These are phyloP conservation scores for Atrina japonica DNA, from an alignment of 2,888 invertebrate genomes.

Conservation along the genomic window DNA sequence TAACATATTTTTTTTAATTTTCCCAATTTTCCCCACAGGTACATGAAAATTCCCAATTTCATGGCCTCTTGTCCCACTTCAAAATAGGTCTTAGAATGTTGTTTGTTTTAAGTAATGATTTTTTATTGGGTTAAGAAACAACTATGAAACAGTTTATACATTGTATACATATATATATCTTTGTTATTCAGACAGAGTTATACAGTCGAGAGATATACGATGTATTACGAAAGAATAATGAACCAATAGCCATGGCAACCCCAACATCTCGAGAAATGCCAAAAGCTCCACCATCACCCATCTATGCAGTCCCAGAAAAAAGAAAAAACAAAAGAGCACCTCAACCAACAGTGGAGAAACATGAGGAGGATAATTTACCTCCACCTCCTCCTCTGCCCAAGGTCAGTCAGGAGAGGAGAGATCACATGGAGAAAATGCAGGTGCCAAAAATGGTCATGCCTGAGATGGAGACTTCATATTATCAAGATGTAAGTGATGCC, in stretches of 20 bases:
- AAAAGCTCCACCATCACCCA: slow-evolving; percentile 3
- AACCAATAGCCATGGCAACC: slow-evolving; percentile 8
- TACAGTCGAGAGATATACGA: slow-evolving; percentile 43
- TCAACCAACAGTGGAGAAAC: slow-evolving; percentile 3
- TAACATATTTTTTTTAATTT: too few relatives aligned
- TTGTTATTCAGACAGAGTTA: slow-evolving; percentile 48
- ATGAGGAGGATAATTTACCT: too few relatives aligned
- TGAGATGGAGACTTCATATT: slow-evolving; percentile 61
- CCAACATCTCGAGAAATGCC: slow-evolving; percentile 12
- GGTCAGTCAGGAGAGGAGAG: slow-evolving; percentile 63
- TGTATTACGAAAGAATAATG: slow-evolving; percentile 27
- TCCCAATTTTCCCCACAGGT: too few relatives aligned
- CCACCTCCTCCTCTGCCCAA: slow-evolving; percentile 43
- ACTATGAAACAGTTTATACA: background rate
- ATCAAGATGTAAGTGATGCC: slow-evolving; percentile 58
- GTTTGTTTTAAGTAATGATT: too few relatives aligned
- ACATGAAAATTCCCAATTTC: too few relatives aligned
- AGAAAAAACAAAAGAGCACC: slow-evolving; percentile 13
- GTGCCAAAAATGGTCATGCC: slow-evolving; percentile 69
- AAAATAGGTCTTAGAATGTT: too few relatives aligned
- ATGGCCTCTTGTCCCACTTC: too few relatives aligned
- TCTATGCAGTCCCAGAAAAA: slow-evolving; percentile 12
- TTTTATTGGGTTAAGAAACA: background rate
- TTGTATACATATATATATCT: background rate
- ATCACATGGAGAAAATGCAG: slow-evolving; percentile 68